Evolutionary conservation across 2,113 vertebrate species (phyloP), one percentile per base, ranked within the genome.

Genomic region (Otus sunia): DNA sequence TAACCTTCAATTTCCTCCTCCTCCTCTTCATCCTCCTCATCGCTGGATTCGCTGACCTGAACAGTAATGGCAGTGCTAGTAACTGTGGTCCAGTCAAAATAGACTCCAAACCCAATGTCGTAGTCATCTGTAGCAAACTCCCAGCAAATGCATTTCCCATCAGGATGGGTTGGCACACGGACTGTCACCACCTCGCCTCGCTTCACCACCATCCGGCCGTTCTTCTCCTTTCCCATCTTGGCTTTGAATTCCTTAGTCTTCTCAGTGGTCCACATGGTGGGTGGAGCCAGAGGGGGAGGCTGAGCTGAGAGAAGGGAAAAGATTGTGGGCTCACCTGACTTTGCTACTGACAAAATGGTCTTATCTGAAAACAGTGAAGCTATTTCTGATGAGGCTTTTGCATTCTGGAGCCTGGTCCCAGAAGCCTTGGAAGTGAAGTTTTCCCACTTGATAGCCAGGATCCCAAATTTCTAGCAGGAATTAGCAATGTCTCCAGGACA

Each of bases 121-220:
- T 99, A 99, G 94, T 99, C 98, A 18, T 99, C 99, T 0, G 99
- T 99, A 8, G 99, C 99, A 86, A 99, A 99, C 97, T 99, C 99
- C 99, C 99, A 99, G 98, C 99, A 99, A 86, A 99, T 98, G 23
- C 98, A 98, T 92, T 99, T 99, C 68, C 99, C 99, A 68, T 99
- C 98, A 5, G 99, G 99, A 62, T 99, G 98, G 10, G 99, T 99
- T 75, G 99, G 99, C 53, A 99, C 99, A 3, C 99, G 98, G 67
- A 99, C 99, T 2, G 99, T 99, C 98, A 99, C 99, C 74, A 99
- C 99, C 92, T 99, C 99, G 3, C 99, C 99, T 55, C 99, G 98
- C 90, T 99, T 99, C 91, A 99, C 98, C 36, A 99, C 99, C 98
- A 99, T 98, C 92, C 99, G 95, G 41, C 98, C 97, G 95, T 99